These are phyloP conservation scores for Semotilus atromaculatus DNA, from an alignment of 2,797 vertebrate genomes.

Conservation along the genomic window DNA sequence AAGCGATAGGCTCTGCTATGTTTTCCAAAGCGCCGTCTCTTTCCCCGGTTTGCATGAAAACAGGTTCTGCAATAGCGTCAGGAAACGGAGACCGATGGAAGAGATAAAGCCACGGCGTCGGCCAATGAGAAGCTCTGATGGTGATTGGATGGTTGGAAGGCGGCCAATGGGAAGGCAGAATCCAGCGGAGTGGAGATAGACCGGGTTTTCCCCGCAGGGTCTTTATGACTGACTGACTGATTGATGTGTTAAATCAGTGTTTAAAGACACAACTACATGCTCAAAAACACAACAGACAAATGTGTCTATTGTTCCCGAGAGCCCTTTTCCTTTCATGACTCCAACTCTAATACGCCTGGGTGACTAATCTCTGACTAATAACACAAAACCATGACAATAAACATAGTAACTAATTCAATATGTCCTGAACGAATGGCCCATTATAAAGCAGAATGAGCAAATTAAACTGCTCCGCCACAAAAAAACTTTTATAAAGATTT, in stretches of 20 bases:
- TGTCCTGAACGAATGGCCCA: not conserved
- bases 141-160: constrained; percentile 28
- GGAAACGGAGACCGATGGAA: constrained; percentile 65
- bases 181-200: not conserved
- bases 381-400: not conserved
- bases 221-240: constrained; percentile 42
- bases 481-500: not conserved
- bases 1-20: constrained; percentile 48
- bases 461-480: too few relatives aligned
- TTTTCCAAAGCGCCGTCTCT: constrained; percentile 8
- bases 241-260: constrained; percentile 35
- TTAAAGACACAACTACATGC: constrained; percentile 28
- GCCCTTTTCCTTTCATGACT: not conserved
- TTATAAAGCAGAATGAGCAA: not conserved
- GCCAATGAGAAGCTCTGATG: constrained; percentile 56
- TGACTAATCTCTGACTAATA: not conserved
- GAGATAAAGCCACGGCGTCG: constrained; percentile 58
- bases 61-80: constrained; percentile 58
- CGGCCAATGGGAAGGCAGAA: constrained; percentile 29
- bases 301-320: not conserved
- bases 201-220: constrained; percentile 41
- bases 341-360: not conserved
- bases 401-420: too few relatives aligned
- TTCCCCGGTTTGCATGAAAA: constrained; percentile 52
- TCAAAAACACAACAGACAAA: not conserved